These are phyloP conservation scores for Gandaritis pyraliata DNA, from an alignment of 2,888 invertebrate species.

Conservation along the genomic window DNA sequence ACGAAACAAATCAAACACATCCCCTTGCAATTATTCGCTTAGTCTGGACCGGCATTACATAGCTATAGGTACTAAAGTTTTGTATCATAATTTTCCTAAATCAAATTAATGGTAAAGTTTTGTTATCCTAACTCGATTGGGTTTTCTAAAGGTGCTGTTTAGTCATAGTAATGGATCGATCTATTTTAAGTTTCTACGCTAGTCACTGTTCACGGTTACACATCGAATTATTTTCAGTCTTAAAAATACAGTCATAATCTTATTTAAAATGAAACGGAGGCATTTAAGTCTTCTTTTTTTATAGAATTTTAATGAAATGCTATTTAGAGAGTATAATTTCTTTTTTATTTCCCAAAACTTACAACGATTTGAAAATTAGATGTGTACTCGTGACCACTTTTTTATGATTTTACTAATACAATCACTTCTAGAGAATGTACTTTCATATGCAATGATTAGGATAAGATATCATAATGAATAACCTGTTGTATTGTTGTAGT, in stretches of 20 bases:
- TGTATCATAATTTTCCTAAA: neutral
- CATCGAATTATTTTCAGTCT: slow-evolving; percentile 1
- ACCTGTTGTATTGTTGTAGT: slow-evolving; percentile 42
- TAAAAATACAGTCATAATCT: no score
- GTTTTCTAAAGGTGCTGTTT: slow-evolving; percentile 58
- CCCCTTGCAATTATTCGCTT: no score
- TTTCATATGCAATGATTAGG: slow-evolving; percentile 35
- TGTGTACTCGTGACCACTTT: slow-evolving; percentile 28
- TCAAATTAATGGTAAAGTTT: neutral
- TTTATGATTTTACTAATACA: slow-evolving; percentile 15
- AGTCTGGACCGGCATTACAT: no score
- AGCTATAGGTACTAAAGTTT: neutral
- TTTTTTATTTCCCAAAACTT: no score
- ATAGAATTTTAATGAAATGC: no score
- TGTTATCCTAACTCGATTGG: slow-evolving; percentile 35
- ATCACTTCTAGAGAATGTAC: slow-evolving; percentile 33
- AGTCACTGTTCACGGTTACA: slow-evolving; percentile 46
- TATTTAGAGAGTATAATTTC: no score
- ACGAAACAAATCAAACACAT: no score
- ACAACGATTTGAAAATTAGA: neutral
- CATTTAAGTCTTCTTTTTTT: no score
- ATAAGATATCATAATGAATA: slow-evolving; percentile 23
- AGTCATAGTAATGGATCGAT: slow-evolving; percentile 41
- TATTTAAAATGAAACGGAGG: no score
- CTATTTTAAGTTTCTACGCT: slow-evolving; percentile 45